Base-by-base conservation (phyloP, 1,140 invertebrate species). In the Thaumetopoea pityocampa region DNA sequence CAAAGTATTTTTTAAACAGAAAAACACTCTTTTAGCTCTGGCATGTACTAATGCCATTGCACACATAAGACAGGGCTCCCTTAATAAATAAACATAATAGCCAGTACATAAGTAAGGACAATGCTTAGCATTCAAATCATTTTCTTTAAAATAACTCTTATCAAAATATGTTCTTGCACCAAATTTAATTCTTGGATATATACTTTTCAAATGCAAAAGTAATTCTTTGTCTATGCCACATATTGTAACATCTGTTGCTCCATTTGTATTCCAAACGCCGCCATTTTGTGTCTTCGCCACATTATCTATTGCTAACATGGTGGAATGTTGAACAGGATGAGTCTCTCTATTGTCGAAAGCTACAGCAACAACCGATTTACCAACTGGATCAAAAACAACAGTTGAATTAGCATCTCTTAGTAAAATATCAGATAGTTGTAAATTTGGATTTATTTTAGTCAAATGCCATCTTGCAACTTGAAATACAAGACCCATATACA, bases 21-120 rank as follows among this genome's bases (percentile, higher is more conserved):
- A 98, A 73, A 98, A 98, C 0, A 98, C 89, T 51, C 93, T 87
- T 15, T 89, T 89, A 0, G 91, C 90, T 52, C 97, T 85, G 14
- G 94, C 95, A 81, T 98, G 97, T 0, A 98, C 88, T 27, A 98
- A 77, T 0, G 93, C 96, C 97, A 98, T 98, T 0, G 94, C 88
- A 85, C 97, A 98, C 90, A 98, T 95, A 1, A 94, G 68, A 81
- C 97, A 99, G 0, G 97, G 97, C 69, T 98, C 97, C 38, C 87
- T 87, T 1, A 91, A 89, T 6, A 95, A 66, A 69, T 96, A 98
- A 1, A 94, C 71, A 85, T 96, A 93, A 81, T 95, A 97, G 5
- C 92, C 92, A 0, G 96, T 98, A 78, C 96, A 97, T 3, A 98
- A 82, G 76, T 98, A 98, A 0, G 92, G 90, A 1, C 88, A 88